phyloP scores from a whole-genome alignment of 1,140 invertebrate genomes.

The Plodia interpunctella region DNA sequence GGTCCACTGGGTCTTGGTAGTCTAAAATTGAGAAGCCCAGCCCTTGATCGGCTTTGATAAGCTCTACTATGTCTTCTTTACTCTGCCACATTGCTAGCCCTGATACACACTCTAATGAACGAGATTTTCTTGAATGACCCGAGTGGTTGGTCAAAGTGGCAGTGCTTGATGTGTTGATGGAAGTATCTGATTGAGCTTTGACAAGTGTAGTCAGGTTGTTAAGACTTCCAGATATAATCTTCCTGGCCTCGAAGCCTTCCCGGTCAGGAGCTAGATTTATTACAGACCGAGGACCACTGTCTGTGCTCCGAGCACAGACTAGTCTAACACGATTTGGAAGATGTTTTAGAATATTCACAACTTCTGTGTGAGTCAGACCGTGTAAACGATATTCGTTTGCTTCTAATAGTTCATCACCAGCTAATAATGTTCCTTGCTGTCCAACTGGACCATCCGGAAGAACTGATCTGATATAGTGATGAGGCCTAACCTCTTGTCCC shows the following conservation, averaged over 20 bases:
- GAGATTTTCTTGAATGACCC: conserved; percentile 86
- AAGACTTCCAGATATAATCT: conserved; percentile 86
- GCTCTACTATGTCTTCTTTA: conserved; percentile 90
- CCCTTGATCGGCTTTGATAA: conserved; percentile 92
- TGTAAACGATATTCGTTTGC: conserved; percentile 92
- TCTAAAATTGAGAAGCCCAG: conserved; percentile 97
- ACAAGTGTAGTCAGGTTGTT: conserved; percentile 85
- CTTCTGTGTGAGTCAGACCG: conserved; percentile 92
- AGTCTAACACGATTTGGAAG: conserved; percentile 89
- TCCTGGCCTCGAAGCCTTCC: conserved; percentile 86
- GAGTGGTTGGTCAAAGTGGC: conserved; percentile 82
- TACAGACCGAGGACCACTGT: conserved; percentile 79
- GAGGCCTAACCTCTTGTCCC: conserved; percentile 88
- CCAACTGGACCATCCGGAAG: conserved; percentile 93
- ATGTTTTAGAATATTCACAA: conserved; percentile 93
- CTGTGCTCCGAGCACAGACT: conserved; percentile 83
- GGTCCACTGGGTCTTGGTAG: conserved; percentile 94
- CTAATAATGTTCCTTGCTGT: conserved; percentile 85
- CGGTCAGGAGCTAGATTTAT: conserved; percentile 87
- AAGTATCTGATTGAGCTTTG: conserved; percentile 94
- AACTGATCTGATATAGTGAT: conserved; percentile 92
- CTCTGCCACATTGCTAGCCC: conserved; percentile 95
- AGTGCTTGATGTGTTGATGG: conserved; percentile 86
- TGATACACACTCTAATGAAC: conserved; percentile 94
- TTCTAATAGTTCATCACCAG: conserved; percentile 93